Conservation (phyloP, 2,888 invertebrate species). For the Cryptophagus acutangulus region DNA sequence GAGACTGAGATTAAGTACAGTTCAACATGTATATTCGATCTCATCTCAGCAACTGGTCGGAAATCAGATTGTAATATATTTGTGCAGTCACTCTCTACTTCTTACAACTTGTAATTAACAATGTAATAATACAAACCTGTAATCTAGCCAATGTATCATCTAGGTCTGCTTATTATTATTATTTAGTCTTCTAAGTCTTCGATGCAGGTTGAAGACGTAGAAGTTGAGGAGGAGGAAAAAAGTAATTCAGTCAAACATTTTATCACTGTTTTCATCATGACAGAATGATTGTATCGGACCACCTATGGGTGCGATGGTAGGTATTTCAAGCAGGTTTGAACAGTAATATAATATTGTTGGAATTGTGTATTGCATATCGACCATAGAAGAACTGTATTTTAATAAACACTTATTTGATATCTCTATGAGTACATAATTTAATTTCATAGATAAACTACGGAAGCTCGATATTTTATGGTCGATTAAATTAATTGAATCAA, state of each 20-base stretch:
- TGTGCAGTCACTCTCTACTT: too few relatives aligned
- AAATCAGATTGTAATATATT: too few relatives aligned
- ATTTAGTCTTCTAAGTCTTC: not conserved
- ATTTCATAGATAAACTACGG: not conserved
- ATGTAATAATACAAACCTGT: not conserved
- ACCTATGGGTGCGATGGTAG: constrained; percentile 1
- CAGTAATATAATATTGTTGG: not conserved
- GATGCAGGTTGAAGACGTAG: too few relatives aligned
- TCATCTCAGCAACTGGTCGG: too few relatives aligned
- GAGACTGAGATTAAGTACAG: too few relatives aligned
- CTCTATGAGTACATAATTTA: too few relatives aligned
- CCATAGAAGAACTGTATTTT: not conserved
- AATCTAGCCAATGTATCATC: not conserved
- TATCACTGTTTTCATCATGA: not conserved
- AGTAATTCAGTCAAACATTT: constrained; percentile 1
- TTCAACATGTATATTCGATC: too few relatives aligned
- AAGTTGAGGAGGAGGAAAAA: not conserved
- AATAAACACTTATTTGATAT: constrained; percentile 1
- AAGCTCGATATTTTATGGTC: too few relatives aligned
- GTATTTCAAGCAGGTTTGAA: constrained; percentile 1
- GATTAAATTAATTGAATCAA: too few relatives aligned
- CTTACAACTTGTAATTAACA: not conserved
- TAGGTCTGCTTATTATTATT: not conserved
- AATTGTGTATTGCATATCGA: not conserved
- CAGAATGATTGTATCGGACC: constrained; percentile 1